Percentiles rank a stretch among this genome's conserved stretches.
Conservation (phyloP, 2,113 vertebrate genomes). For the Alces alces region DNA sequence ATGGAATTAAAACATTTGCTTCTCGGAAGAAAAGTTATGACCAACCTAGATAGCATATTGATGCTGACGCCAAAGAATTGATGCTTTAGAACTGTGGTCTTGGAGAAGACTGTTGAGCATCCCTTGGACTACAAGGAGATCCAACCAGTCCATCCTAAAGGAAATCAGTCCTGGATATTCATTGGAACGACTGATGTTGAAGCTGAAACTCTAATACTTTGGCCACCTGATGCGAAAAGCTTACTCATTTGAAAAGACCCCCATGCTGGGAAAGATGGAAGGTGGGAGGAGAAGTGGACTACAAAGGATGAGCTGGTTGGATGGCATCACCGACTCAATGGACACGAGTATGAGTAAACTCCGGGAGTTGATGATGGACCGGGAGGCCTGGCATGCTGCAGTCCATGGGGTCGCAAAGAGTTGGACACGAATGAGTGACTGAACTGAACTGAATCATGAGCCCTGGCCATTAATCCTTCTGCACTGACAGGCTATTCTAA, state of each 20-base stretch:
- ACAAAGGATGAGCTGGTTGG: not conserved
- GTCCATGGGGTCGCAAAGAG: not conserved
- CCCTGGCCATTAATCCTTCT: not conserved
- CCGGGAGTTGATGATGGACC: rapidly evolving
- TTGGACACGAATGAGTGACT: not conserved
- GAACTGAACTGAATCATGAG: not conserved
- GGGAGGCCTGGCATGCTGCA: not conserved
- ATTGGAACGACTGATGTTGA: not conserved
- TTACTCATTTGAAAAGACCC: not conserved
- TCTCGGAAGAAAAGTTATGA: not conserved
- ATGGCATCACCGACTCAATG: not conserved
- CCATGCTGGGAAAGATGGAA: not conserved
- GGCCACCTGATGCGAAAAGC: too few species aligned
- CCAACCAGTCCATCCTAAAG: not conserved
- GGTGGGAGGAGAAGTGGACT: not conserved
- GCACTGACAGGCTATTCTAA: not conserved
- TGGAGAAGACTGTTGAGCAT: not conserved
- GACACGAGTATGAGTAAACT: not conserved
- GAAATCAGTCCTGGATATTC: not conserved
- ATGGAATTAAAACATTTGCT: not conserved
- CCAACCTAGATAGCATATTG: not conserved
- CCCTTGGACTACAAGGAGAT: not conserved
- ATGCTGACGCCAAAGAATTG: not conserved
- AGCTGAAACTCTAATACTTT: not conserved
- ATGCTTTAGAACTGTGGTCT: not conserved